These are phyloP conservation scores for Torymus auratus DNA, from an alignment of 2,888 invertebrate species.

Conservation along the genomic window DNA sequence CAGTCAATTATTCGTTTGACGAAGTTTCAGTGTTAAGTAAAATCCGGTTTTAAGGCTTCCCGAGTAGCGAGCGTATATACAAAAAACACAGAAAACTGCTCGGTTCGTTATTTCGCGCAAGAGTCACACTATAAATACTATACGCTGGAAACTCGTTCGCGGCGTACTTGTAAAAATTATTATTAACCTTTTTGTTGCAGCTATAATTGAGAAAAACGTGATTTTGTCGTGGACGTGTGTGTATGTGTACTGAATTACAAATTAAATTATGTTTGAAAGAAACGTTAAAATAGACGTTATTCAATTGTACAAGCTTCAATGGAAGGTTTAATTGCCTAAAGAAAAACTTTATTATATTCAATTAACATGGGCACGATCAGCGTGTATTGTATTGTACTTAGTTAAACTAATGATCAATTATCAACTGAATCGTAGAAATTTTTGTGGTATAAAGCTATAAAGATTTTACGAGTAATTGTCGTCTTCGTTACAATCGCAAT, in stretches of 20 bases:
- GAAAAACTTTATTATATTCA: too few species aligned
- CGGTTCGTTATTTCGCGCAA: constrained; percentile 5
- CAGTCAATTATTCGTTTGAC: constrained; percentile 30
- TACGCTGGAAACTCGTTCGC: constrained; percentile 12
- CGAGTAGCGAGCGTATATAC: not conserved
- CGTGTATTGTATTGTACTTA: not conserved
- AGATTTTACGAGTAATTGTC: too few species aligned
- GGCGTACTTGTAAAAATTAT: not conserved
- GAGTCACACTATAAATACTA: too few species aligned
- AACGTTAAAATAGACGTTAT: too few species aligned
- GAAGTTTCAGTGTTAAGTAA: constrained; percentile 23
- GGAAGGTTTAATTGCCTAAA: too few species aligned
- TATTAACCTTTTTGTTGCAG: constrained; percentile 6
- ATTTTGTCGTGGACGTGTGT: not conserved
- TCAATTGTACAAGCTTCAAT: too few species aligned
- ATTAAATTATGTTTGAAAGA: too few species aligned
- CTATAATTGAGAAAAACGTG: not conserved
- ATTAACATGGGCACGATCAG: too few species aligned
- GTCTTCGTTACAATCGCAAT: too few species aligned
- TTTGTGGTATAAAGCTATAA: too few species aligned
- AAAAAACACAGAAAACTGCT: constrained; percentile 10
- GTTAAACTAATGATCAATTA: not conserved
- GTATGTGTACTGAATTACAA: not conserved
- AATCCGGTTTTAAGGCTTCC: constrained; percentile 41
- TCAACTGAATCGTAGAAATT: too few species aligned